A percentile compares a stretch with the other conserved stretches of the same genome.
These are phyloP conservation scores for Mustela lutreola DNA, from an alignment of 2,113 vertebrate genomes.

Conservation along the genomic window DNA sequence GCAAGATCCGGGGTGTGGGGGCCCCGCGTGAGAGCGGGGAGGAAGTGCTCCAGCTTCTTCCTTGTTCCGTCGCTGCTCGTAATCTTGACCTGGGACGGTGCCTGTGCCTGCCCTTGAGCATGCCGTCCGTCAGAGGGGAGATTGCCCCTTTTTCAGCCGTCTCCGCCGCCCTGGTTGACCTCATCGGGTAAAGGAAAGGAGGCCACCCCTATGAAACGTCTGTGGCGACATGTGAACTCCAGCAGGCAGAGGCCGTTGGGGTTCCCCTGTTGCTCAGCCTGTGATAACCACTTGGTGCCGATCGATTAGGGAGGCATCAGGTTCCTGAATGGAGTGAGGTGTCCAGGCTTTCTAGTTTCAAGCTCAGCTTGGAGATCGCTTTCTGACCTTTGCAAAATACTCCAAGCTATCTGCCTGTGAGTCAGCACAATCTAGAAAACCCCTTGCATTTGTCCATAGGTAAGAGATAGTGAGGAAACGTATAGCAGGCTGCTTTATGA, in stretches of 20 bases:
- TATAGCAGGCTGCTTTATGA: not conserved
- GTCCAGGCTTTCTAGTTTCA: not conserved
- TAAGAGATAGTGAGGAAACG: not conserved
- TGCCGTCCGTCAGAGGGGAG: not conserved
- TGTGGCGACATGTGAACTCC: not conserved
- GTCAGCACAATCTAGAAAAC: slow-evolving; percentile 79
- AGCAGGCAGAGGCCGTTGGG: not conserved
- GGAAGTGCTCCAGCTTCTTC: not conserved
- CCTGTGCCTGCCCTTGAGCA: not conserved
- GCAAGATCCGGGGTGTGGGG: not conserved
- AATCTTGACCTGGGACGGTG: slow-evolving; percentile 5
- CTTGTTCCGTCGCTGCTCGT: not conserved
- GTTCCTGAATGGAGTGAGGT: slow-evolving; percentile 12
- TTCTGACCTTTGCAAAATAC: slow-evolving; percentile 58
- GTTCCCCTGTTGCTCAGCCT: not conserved
- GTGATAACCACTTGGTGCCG: not conserved
- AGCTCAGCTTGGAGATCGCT: not conserved
- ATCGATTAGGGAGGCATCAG: not conserved
- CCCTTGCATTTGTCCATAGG: not conserved
- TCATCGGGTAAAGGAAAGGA: not conserved
- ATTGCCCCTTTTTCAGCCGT: not conserved
- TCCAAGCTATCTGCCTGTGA: slow-evolving; percentile 63
- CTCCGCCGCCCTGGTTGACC: not conserved
- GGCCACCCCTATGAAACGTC: not conserved
- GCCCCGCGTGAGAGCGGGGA: not conserved